Conservation (phyloP, 2,888 invertebrate species). For the Papilio protenor region DNA sequence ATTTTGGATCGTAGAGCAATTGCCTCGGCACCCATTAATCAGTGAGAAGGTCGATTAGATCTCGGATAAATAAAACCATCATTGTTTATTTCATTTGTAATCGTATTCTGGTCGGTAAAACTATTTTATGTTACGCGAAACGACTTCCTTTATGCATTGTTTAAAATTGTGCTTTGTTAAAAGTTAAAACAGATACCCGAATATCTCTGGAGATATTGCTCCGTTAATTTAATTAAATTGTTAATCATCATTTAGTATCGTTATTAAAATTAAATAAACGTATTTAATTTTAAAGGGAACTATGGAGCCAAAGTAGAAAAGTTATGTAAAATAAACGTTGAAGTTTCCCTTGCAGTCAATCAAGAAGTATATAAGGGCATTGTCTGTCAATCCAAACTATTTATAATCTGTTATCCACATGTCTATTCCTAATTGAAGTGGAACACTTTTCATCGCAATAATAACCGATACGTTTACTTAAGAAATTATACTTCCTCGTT, state of each 20-base stretch:
- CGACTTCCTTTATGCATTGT: conserved; percentile 3
- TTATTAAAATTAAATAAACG: too few species aligned
- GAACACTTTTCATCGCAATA: conserved; percentile 44
- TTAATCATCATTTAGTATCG: too few species aligned
- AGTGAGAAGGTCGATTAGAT: conserved; percentile 44
- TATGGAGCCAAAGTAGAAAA: too few species aligned
- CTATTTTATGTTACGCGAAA: conserved; percentile 14
- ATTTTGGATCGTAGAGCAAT: conserved; percentile 53
- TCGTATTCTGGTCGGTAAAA: conserved; percentile 7
- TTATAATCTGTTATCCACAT: conserved; percentile 33
- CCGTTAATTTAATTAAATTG: too few species aligned
- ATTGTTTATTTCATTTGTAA: conserved; percentile 17
- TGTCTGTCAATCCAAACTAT: neutral
- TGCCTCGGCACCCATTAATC: conserved; percentile 51
- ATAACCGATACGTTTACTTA: conserved; percentile 49
- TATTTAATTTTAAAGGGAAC: too few species aligned
- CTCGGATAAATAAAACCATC: conserved; percentile 10
- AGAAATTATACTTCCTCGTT: conserved; percentile 51
- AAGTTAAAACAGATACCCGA: neutral
- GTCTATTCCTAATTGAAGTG: conserved; percentile 52
- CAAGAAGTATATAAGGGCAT: neutral
- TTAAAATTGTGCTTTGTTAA: neutral
- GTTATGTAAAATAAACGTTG: too few species aligned
- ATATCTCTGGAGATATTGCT: too few species aligned
- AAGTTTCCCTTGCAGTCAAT: too few species aligned